A percentile compares a stretch with the other conserved stretches of the same genome.
Conservation (phyloP, 1,140 invertebrate species). For the Hydropsyche tenuis region DNA sequence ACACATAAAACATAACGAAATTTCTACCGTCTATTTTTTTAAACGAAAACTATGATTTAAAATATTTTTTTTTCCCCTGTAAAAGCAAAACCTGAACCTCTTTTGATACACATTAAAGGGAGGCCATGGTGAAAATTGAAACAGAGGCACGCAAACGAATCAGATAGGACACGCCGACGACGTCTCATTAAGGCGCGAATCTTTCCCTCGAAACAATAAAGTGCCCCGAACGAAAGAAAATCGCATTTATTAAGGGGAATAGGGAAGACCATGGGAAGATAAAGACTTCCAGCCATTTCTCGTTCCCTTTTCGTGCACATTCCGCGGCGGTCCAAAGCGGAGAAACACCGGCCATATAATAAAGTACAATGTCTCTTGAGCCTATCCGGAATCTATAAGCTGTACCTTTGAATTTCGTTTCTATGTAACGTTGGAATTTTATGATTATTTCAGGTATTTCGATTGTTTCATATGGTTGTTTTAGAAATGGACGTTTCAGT, state of each 20-base stretch:
- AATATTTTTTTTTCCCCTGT: too few species aligned
- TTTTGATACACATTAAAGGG: too few species aligned
- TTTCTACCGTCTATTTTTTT: too few species aligned
- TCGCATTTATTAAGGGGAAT: slow-evolving; percentile 33
- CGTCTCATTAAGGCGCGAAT: slow-evolving; percentile 8
- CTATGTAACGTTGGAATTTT: too few species aligned
- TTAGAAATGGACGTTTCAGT: too few species aligned
- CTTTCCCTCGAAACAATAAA: slow-evolving; percentile 26
- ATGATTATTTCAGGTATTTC: too few species aligned
- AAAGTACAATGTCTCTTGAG: slow-evolving; percentile 17
- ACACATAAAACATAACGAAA: too few species aligned
- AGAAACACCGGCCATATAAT: slow-evolving; percentile 23
- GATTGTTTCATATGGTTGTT: too few species aligned
- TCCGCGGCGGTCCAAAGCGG: slow-evolving; percentile 5
- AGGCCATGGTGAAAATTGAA: too few species aligned
- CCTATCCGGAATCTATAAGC: not conserved
- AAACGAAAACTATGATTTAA: too few species aligned
- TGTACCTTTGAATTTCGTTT: not conserved
- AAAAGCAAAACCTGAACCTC: too few species aligned
- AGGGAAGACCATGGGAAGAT: not conserved
- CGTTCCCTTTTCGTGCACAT: not conserved
- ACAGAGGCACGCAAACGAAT: too few species aligned
- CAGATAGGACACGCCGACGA: not conserved
- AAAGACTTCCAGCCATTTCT: not conserved
- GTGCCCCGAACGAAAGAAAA: slow-evolving; percentile 13